Evolutionary conservation across 2,888 invertebrate genomes (phyloP).

Genomic region (Orgyia antiqua): DNA sequence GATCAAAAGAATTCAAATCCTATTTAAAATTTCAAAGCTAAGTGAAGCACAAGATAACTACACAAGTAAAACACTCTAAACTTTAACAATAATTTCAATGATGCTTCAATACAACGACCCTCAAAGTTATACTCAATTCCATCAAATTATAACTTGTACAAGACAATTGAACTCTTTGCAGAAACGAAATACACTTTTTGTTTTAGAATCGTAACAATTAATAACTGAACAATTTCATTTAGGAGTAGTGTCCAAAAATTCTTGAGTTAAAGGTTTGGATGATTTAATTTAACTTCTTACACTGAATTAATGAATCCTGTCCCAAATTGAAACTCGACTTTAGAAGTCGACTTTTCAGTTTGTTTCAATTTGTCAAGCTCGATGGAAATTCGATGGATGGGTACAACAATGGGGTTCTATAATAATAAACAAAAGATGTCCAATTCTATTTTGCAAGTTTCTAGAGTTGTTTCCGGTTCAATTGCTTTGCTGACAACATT

Average conservation of each 20-base stretch:
- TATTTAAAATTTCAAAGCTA: conserved; percentile 25
- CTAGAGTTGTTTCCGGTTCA: conserved; percentile 18
- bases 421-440: conserved; percentile 53
- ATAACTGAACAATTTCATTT: conserved; percentile 43
- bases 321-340: conserved; percentile 52
- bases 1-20: conserved; percentile 25
- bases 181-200: conserved; percentile 32
- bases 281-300: conserved; percentile 66
- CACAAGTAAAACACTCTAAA: conserved; percentile 28
- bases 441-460: conserved; percentile 31
- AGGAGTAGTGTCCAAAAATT: conserved; percentile 39
- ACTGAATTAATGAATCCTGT: conserved; percentile 63
- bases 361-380: conserved; percentile 67
- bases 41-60: conserved; percentile 25
- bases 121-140: conserved; percentile 25
- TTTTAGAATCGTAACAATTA: conserved; percentile 37
- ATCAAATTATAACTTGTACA: conserved; percentile 32
- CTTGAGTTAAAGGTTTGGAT: conserved; percentile 47
- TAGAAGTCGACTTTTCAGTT: conserved; percentile 59
- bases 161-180: conserved; percentile 29
- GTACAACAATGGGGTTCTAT: conserved; percentile 45
- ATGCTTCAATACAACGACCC: conserved; percentile 23
- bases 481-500: conserved; percentile 18
- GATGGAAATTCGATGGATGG: conserved; percentile 57
- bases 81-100: conserved; percentile 32